Conservation (phyloP, 2,797 vertebrate genomes). For the Phrynocephalus vlangalii region DNA sequence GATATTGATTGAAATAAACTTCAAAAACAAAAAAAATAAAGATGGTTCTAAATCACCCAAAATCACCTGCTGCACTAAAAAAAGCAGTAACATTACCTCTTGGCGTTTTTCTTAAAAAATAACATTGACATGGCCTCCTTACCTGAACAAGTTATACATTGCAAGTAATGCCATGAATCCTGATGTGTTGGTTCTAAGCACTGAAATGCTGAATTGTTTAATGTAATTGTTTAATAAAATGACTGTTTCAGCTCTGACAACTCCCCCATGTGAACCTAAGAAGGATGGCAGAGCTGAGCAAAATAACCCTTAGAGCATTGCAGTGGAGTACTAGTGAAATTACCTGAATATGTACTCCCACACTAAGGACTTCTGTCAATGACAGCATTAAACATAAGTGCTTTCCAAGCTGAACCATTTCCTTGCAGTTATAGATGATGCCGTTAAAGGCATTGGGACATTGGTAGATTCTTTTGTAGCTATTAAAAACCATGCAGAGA, state of each 20-base stretch:
- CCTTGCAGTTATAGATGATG: neutral
- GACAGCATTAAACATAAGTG: neutral
- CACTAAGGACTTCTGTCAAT: neutral
- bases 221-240: neutral
- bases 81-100: neutral
- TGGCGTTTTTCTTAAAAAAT: neutral
- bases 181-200: neutral
- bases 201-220: neutral
- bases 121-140: neutral
- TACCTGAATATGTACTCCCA: neutral
- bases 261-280: neutral
- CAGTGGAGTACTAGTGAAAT: neutral
- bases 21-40: no score
- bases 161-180: neutral
- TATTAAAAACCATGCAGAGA: constrained; percentile 6
- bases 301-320: neutral
- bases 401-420: neutral
- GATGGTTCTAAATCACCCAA: no score
- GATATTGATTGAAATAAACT: no score
- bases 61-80: neutral
- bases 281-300: neutral
- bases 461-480: constrained; percentile 20
- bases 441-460: constrained; percentile 16
- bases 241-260: neutral
- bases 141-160: neutral